phyloP scores from a whole-genome alignment of 2,797 vertebrate genomes.

The Emys orbicularis region DNA sequence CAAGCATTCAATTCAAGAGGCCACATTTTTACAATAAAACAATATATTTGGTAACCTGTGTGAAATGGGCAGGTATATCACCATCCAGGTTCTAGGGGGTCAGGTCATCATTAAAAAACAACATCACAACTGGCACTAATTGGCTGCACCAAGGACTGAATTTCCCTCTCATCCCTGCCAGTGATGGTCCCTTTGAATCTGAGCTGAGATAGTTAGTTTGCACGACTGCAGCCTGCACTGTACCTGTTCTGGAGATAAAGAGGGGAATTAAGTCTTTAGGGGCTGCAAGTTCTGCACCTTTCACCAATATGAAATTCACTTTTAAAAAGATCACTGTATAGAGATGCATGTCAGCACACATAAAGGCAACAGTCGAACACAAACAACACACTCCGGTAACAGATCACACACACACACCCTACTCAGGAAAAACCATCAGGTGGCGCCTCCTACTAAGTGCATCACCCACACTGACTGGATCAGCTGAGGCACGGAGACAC shows the following conservation, averaged over 20 bases:
- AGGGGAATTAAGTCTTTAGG: neutral
- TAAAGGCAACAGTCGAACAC: neutral
- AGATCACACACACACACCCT: neutral
- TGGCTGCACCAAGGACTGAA: neutral
- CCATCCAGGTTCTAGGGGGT: neutral
- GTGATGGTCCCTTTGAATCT: neutral
- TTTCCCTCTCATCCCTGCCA: neutral
- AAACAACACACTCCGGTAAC: accelerated
- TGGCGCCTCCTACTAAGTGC: constrained; percentile 52
- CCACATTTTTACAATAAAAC: constrained; percentile 9
- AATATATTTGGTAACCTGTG: neutral
- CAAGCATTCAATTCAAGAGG: neutral
- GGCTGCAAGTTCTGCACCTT: neutral
- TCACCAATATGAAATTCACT: neutral
- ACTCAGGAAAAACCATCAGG: constrained; percentile 35
- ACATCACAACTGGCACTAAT: neutral
- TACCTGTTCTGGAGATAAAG: neutral
- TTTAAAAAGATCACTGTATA: neutral
- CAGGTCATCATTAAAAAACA: neutral
- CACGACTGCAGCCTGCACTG: neutral
- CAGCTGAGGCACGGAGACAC: constrained; percentile 74
- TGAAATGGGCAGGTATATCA: neutral
- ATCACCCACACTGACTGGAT: constrained; percentile 49
- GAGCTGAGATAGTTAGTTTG: neutral
- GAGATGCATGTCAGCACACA: neutral